Conservation (phyloP, 2,113 vertebrate species). For the Mobula hypostoma region DNA sequence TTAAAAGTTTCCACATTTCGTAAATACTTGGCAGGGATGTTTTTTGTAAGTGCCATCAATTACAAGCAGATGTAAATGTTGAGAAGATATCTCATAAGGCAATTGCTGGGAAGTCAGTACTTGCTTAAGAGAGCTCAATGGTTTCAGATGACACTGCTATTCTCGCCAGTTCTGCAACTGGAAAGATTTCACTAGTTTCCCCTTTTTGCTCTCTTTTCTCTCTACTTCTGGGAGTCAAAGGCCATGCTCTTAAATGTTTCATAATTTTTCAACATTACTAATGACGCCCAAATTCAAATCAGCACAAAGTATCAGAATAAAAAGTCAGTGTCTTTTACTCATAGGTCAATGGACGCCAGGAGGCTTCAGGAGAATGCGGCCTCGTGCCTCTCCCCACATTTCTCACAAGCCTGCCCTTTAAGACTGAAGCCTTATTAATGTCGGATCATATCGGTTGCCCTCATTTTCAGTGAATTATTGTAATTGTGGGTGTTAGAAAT, state of each 20-base stretch:
- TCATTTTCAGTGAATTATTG: conserved; percentile 38
- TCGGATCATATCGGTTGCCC: conserved; percentile 36
- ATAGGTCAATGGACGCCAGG: conserved; percentile 36
- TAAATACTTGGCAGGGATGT: neutral
- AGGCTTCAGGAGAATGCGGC: conserved; percentile 24
- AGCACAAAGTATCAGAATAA: conserved; percentile 36
- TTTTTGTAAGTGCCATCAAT: neutral
- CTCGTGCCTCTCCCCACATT: conserved; percentile 31
- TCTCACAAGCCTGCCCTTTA: conserved; percentile 36
- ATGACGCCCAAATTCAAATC: conserved; percentile 37
- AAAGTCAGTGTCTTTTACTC: conserved; percentile 38
- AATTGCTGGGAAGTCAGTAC: neutral
- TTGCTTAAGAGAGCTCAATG: neutral
- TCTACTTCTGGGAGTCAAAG: conserved; percentile 27
- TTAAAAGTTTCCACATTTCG: neutral
- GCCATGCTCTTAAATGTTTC: conserved; percentile 36
- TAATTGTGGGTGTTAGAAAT: conserved; percentile 38
- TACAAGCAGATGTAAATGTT: neutral
- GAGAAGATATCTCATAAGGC: neutral
- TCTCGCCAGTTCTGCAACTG: neutral
- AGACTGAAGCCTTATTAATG: conserved; percentile 38
- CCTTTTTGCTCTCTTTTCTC: neutral
- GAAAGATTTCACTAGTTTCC: neutral
- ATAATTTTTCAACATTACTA: conserved; percentile 38
- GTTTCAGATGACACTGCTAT: neutral